Conservation (phyloP, 1,140 invertebrate species). For the Musca domestica region DNA sequence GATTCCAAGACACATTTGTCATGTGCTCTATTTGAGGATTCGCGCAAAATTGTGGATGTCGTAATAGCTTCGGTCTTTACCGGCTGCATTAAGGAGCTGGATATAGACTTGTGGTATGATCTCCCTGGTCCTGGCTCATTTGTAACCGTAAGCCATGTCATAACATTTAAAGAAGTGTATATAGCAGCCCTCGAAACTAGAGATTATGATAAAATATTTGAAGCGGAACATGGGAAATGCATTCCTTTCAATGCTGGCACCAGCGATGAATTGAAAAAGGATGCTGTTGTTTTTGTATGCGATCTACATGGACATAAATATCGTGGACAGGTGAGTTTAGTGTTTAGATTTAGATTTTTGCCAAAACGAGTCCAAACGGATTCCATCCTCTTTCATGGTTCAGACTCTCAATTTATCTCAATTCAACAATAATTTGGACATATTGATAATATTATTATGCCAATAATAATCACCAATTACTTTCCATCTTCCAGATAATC, state of each 20-base stretch:
- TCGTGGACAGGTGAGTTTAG: neutral
- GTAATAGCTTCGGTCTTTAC: slow-evolving; percentile 5
- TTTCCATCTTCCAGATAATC: neutral
- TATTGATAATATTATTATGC: too few species aligned
- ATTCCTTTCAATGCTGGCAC: neutral
- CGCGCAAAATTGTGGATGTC: neutral
- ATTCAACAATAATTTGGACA: too few species aligned
- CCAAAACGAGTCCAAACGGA: too few species aligned
- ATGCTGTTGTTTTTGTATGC: neutral
- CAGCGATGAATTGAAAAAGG: neutral
- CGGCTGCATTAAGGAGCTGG: neutral
- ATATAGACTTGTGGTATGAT: slow-evolving; percentile 11
- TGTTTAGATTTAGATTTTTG: too few species aligned
- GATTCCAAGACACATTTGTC: slow-evolving; percentile 4
- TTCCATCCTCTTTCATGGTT: too few species aligned
- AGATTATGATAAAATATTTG: slow-evolving; percentile 17
- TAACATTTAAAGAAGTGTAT: slow-evolving; percentile 9
- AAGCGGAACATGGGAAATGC: neutral
- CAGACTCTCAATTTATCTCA: too few species aligned
- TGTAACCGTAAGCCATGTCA: slow-evolving; percentile 1
- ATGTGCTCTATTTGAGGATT: slow-evolving; percentile 1
- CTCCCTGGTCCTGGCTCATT: neutral
- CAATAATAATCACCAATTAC: too few species aligned
- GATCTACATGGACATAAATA: neutral
- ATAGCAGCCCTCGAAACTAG: neutral